A percentile compares a stretch with the other conserved stretches of the same genome.
Evolutionary conservation across 2,888 invertebrate species (phyloP).

Genomic region (Ophraella communa): DNA sequence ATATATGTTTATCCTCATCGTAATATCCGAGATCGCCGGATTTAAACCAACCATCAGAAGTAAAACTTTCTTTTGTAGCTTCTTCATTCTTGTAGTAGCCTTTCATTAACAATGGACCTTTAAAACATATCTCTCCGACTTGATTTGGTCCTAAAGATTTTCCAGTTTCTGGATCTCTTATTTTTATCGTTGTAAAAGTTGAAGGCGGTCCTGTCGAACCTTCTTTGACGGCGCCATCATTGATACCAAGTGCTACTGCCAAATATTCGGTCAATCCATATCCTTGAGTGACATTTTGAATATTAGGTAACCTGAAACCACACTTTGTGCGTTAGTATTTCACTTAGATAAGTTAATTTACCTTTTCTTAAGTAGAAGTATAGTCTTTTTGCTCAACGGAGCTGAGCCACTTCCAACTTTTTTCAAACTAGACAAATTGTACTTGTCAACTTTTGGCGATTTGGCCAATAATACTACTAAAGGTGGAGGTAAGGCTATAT

Average conservation of each 20-base stretch:
- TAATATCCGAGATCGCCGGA: constrained; percentile 86
- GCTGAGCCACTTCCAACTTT: constrained; percentile 81
- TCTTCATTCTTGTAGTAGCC: constrained; percentile 74
- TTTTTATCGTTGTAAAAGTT: constrained; percentile 67
- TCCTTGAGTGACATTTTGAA: no score
- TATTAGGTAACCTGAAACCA: no score
- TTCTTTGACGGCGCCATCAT: constrained; percentile 61
- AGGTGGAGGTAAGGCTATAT: constrained; percentile 74
- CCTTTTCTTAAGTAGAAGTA: constrained; percentile 65
- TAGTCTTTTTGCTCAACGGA: constrained; percentile 75
- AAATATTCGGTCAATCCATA: constrained; percentile 85
- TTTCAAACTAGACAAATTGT: constrained; percentile 74
- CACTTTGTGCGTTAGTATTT: neutral
- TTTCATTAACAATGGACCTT: constrained; percentile 67
- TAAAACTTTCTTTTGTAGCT: constrained; percentile 70
- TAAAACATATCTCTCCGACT: constrained; percentile 82
- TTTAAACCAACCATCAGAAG: constrained; percentile 77
- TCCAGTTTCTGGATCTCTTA: constrained; percentile 68
- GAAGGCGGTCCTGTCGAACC: constrained; percentile 71
- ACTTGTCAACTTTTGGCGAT: constrained; percentile 76
- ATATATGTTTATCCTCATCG: constrained; percentile 78
- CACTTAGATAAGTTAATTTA: no score
- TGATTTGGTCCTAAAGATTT: constrained; percentile 65
- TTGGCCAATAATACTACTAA: constrained; percentile 83
- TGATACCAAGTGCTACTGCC: constrained; percentile 69